These are phyloP conservation scores for Cuniculus paca DNA, from an alignment of 2,797 vertebrate species.

Conservation along the genomic window DNA sequence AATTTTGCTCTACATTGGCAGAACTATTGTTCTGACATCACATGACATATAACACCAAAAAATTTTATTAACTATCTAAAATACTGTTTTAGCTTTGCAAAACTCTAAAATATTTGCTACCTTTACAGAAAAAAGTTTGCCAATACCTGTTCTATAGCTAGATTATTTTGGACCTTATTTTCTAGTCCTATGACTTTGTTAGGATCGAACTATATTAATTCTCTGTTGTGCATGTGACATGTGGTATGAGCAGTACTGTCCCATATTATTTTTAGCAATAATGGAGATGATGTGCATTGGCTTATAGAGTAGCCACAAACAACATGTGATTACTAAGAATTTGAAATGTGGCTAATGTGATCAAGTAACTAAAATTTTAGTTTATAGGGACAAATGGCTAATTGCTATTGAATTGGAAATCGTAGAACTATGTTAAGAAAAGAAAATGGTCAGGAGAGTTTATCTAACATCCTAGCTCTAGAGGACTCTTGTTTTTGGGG, in stretches of 20 bases:
- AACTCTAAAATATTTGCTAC: constrained; percentile 36
- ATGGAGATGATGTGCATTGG: not conserved
- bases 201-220: not conserved
- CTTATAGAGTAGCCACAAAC: not conserved
- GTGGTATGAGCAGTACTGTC: not conserved
- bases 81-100: not conserved
- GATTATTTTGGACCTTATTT: not conserved
- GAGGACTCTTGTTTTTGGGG: not conserved
- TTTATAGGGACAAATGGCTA: not conserved
- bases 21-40: not conserved
- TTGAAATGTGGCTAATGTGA: not conserved
- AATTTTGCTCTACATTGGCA: constrained; percentile 20
- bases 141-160: not conserved
- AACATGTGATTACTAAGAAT: not conserved
- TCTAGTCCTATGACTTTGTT: not conserved
- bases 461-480: not conserved
- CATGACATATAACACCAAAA: not conserved
- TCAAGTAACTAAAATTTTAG: not conserved
- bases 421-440: not conserved
- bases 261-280: not conserved
- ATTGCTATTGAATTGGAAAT: not conserved
- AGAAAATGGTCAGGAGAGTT: not conserved
- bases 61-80: constrained; percentile 7
- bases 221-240: not conserved
- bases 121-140: not conserved